Evolutionary conservation across 92 coral and sea anemone genomes (phyloP), one percentile per base, ranked within the genome.

Genomic region (Palythoa heliodiscus): DNA sequence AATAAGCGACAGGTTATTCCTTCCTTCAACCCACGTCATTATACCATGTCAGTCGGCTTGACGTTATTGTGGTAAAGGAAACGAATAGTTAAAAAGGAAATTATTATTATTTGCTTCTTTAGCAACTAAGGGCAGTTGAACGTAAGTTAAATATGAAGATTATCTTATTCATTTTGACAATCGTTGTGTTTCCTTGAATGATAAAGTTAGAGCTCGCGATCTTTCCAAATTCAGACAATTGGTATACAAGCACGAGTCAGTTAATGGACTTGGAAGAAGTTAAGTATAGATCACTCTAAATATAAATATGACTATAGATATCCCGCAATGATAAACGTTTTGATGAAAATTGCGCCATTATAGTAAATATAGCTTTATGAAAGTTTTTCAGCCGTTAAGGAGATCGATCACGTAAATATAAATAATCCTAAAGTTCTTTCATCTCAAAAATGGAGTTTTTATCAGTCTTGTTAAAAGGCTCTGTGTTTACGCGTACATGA

Each of bases 331-430:
- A 47, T 14, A 47, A 20, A 17, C 35, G 13, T 16, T 52, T 52
- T 54, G n/a, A 24, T 54, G 58, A 76, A 76, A 16, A 15, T 50
- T 23, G 47, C 20, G 10, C 39, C 15, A 25, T 53, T 29, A 53
- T 72, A 76, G 81, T 54, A 52, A 54, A 54, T 54, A 54, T 40
- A 76, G 25, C 22, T 22, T 54, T 76, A 58, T 24, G 43, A 24
- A 25, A 54, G 22, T 16, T 76, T 72, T 40, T 72, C 76, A 40
- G 17, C 76, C 39, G 76, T 72, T 67, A 76, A 76, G 35, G 35
- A 76, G 66, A 76, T 58, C n/a, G 10, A 23, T 63, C 25, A 63
- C 22, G 20, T 63, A 69, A 25, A 29, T 64, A 69, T 25, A 13
- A 24, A 54, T 52, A 29, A 76, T 76, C 29, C 67, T 4, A 19